Evolutionary conservation across 2,113 vertebrate species (phyloP), one percentile per base, ranked within the genome.

Genomic region (Tapirus terrestris): DNA sequence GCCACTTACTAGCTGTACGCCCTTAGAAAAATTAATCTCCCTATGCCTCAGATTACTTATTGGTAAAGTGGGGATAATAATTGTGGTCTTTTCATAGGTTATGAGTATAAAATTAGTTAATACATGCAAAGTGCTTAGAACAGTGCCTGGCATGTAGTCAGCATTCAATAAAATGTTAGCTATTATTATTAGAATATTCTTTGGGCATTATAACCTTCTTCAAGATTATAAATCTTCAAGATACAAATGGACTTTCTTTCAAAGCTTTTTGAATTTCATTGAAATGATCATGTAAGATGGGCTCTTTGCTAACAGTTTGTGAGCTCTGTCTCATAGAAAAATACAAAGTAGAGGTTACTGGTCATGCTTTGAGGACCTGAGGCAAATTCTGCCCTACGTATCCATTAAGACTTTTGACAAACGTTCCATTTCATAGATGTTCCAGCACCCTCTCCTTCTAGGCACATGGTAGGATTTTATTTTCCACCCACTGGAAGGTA

Each of bases 241-340:
- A n/a, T 67, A 48, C 51, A 93, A 73, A 80, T 53, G 58, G 39
- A 61, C 48, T 83, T 83, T 65, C 29, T 77, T 82, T n/a, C 31
- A 51, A 60, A 61, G 53, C 53, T 77, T 85, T 72, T 83, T 48
- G 48, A 18, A 48, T 92, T 94, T 92, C 33, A 89, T 58, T 53
- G 80, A 97, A 89, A 89, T 77, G 16, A 21, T 85, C 56, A 80
- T 51, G 84, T 88, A 84, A 96, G 61, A 65, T 85, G 36, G 18
- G 13, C 6, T 95, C 39, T 39, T 65, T 85, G 72, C 0, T 18
- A 88, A 89, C 61, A 89, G 43, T 63, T 68, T 5, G 4, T 94
- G 82, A 96, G 27, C 31, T 51, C 33, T 12, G 0, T 75, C 31
- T 60, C 33, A 53, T 8, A 21, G 65, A 48, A 27, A 77, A 43